phyloP scores from a whole-genome alignment of 2,113 vertebrate genomes.

The Bostrychus sinensis region DNA sequence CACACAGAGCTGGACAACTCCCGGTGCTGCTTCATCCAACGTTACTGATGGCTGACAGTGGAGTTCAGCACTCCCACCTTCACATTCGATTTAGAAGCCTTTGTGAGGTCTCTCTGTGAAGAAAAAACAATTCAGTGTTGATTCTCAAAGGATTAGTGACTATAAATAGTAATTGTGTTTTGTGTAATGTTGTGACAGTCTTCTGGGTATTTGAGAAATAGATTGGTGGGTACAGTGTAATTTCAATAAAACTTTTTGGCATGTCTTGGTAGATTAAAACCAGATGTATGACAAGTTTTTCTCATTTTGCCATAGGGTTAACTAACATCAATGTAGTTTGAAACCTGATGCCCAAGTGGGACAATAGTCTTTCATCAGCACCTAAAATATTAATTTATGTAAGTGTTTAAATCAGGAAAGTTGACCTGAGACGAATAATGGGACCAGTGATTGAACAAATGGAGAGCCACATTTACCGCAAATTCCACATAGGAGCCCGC shows the following conservation, averaged over 20 bases:
- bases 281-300: not conserved
- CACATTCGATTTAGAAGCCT: conserved; percentile 67
- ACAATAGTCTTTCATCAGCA: no score
- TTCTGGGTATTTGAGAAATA: not conserved
- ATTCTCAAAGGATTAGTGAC: not conserved
- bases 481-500: conserved; percentile 95
- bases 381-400: no score
- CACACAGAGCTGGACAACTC: conserved; percentile 4
- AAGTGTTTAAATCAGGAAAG: not conserved
- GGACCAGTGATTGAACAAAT: conserved; percentile 28
- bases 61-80: conserved; percentile 77
- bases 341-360: no score
- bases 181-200: not conserved
- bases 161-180: not conserved
- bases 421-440: not conserved
- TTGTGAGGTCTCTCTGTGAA: conserved; percentile 74
- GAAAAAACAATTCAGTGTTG: not conserved
- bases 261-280: no score
- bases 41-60: conserved; percentile 71
- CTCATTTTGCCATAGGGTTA: not conserved
- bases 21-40: not conserved
- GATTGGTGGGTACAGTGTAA: no score
- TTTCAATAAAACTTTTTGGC: no score
- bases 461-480: conserved; percentile 88
- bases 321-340: not conserved